Conservation (phyloP, 1,140 invertebrate genomes). For the Drosophila novamexicana region DNA sequence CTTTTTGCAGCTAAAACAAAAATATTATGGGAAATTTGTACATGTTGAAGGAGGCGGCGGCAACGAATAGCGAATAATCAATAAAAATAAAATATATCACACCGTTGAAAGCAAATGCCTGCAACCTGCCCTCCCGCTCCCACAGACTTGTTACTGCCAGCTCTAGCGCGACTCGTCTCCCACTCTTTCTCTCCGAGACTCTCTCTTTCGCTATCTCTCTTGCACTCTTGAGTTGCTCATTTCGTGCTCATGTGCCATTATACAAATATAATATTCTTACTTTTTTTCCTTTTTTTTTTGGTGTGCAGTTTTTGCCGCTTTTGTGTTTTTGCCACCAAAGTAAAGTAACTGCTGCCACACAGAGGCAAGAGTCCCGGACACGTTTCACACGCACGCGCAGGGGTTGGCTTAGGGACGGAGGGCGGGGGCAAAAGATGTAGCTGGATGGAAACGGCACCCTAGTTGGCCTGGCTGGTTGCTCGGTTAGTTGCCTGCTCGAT, state of each 20-base stretch:
- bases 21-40: slow-evolving; percentile 68
- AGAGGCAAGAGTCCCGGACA: slow-evolving; percentile 49
- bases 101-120: slow-evolving; percentile 58
- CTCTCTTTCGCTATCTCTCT: background rate
- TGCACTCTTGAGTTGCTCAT: slow-evolving; percentile 60
- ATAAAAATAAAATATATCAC: slow-evolving; percentile 83
- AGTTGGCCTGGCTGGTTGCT: slow-evolving; percentile 52
- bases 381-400: slow-evolving; percentile 72
- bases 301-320: slow-evolving; percentile 64
- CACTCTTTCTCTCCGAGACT: background rate
- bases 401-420: slow-evolving; percentile 42
- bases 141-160: background rate
- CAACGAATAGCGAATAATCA: slow-evolving; percentile 71
- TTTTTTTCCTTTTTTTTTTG: slow-evolving; percentile 34
- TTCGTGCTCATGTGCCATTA: slow-evolving; percentile 82
- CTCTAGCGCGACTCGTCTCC: slow-evolving; percentile 1
- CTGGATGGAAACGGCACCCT: slow-evolving; percentile 55
- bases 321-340: slow-evolving; percentile 65
- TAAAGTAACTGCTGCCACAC: slow-evolving; percentile 54
- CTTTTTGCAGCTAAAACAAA: slow-evolving; percentile 51
- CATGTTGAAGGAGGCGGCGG: slow-evolving; percentile 45
- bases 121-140: background rate
- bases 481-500: slow-evolving; percentile 60
- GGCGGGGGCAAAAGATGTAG: slow-evolving; percentile 7
- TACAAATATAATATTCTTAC: slow-evolving; percentile 80